Conservation (phyloP, 2,113 vertebrate species). For the Tapirus terrestris region DNA sequence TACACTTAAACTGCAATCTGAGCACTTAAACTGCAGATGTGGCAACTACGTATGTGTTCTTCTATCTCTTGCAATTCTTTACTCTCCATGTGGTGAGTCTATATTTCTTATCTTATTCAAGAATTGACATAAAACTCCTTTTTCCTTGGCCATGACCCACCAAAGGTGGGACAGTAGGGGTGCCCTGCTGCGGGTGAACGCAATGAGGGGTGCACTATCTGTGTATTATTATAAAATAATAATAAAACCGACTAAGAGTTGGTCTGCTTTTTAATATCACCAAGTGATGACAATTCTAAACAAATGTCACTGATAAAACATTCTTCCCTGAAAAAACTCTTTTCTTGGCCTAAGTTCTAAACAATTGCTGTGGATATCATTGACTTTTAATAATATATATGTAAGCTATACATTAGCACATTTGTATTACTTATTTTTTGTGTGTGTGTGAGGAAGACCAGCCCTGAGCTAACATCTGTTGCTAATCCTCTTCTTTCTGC, state of each 20-base stretch:
- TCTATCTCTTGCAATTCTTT: neutral
- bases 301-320: neutral
- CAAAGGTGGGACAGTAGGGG: neutral
- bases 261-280: neutral
- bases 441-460: too few species aligned
- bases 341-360: neutral
- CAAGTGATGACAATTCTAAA: neutral
- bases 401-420: neutral
- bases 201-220: neutral
- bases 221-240: neutral
- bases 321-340: neutral
- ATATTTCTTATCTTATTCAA: neutral
- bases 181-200: neutral
- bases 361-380: neutral
- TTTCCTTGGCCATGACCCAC: neutral
- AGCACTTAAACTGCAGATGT: too few species aligned
- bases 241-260: neutral
- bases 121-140: neutral
- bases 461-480: too few species aligned
- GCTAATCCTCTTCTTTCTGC: too few species aligned
- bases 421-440: neutral
- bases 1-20: too few species aligned
- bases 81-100: neutral
- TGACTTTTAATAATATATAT: neutral
- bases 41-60: neutral